These are phyloP conservation scores for Drosophila bipectinata DNA, from an alignment of 1,140 invertebrate genomes.

Conservation along the genomic window DNA sequence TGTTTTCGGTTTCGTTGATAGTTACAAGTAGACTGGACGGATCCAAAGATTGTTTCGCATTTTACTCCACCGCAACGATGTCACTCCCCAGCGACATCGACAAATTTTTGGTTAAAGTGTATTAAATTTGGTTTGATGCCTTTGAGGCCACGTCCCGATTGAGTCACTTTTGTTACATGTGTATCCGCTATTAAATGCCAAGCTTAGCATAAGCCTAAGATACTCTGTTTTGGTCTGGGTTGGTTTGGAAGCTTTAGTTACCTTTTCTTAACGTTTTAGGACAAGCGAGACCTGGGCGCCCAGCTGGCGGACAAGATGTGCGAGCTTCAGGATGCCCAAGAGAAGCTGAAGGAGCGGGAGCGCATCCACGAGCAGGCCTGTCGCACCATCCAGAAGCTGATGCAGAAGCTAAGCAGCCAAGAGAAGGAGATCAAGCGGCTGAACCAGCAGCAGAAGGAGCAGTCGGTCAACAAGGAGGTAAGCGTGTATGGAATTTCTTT, in stretches of 20 bases:
- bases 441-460: constrained; percentile 30
- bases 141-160: background rate
- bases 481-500: background rate
- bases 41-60: constrained; percentile 5
- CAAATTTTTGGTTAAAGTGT: constrained; percentile 44
- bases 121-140: constrained; percentile 16
- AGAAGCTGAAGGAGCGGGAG: constrained; percentile 63
- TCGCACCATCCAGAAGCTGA: constrained; percentile 75
- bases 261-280: constrained; percentile 35
- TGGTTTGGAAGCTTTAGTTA: background rate
- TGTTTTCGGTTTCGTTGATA: constrained; percentile 29
- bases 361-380: constrained; percentile 69
- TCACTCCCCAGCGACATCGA: constrained; percentile 10
- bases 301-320: constrained; percentile 69
- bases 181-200: constrained; percentile 12
- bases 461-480: constrained; percentile 32
- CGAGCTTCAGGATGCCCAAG: constrained; percentile 66
- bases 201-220: background rate
- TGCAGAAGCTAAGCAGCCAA: constrained; percentile 70
- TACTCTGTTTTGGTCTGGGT: background rate
- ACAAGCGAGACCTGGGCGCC: constrained; percentile 32
- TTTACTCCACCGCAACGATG: constrained; percentile 4
- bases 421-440: constrained; percentile 63
- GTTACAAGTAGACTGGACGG: constrained; percentile 16
- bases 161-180: constrained; percentile 7